Base-by-base conservation (phyloP, 2,797 vertebrate species). In the Myotis findleyi region DNA sequence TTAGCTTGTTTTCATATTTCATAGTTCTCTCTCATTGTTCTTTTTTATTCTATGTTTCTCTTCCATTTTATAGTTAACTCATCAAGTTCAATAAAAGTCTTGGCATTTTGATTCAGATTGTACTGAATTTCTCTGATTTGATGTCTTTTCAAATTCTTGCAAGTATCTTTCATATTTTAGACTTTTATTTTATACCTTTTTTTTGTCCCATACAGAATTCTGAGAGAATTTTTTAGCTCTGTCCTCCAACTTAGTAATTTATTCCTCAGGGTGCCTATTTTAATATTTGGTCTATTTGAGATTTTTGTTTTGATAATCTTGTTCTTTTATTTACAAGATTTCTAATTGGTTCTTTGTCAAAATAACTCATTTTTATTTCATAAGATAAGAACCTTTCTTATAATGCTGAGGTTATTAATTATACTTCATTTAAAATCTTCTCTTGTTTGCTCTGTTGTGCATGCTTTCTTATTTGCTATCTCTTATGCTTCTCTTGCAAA, bases 281-380 rank as follows among this genome's bases (percentile, higher is more conserved):
- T 95, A 62, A 47, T 55, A 82, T 66, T 59, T 92, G 4, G 27
- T 81, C n/a, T 59, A 53, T 25, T 68, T 71, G 64, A 95, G 1
- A 82, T 49, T 89, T 95, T 79, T 51, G 51, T 55, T 91, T 92
- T 86, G 25, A 73, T 79, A 71, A 49, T n/a, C n/a, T 55, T 47
- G 0, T 41, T 51, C 9, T 91, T 93, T 95, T 68, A 73, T 41
- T 71, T 91, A 64, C 23, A 73, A 82, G n/a, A n/a, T 49, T 12
- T 92, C n/a, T 66, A 30, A 33, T 47, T 81, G 25, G 8, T 51
- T 75, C 16, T 81, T 86, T 76, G 62, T 93, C 41, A 95, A 47
- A 59, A 89, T 36, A 89, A 57, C n/a, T 91, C 25, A 41, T 62
- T 89, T 91, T 86, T 77, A 83, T 87, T 89, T 93, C n/a, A 77